These are phyloP conservation scores for Erinaceus europaeus DNA, from an alignment of 2,113 vertebrate species.

Conservation along the genomic window DNA sequence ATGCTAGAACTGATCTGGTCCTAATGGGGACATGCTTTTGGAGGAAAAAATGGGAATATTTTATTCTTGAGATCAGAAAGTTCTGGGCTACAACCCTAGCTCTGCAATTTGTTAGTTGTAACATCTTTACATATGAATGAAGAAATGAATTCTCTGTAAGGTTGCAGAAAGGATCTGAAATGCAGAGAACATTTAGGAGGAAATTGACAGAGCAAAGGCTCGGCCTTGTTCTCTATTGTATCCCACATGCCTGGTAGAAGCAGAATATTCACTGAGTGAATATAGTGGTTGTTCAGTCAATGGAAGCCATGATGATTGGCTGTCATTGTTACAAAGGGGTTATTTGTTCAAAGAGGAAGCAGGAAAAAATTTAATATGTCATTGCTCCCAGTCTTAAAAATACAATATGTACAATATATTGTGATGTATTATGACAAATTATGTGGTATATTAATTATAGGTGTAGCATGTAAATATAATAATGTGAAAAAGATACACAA, in stretches of 20 bases:
- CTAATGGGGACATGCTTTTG: not conserved
- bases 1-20: not conserved
- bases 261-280: not conserved
- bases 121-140: not conserved
- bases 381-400: not conserved
- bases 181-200: not conserved
- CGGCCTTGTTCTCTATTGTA: not conserved
- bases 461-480: not conserved
- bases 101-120: not conserved
- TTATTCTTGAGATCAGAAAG: not conserved
- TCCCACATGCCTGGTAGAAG: not conserved
- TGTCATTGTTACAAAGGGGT: not conserved
- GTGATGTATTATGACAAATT: not conserved
- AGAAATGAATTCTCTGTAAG: not conserved
- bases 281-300: not conserved
- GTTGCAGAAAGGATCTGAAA: not conserved
- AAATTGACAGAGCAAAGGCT: not conserved
- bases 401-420: not conserved
- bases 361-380: not conserved
- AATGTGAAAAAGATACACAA: not conserved
- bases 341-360: not conserved
- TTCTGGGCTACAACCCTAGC: not conserved
- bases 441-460: too few relatives aligned
- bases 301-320: not conserved
- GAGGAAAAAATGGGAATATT: not conserved